These are phyloP conservation scores for Zeus faber DNA, from an alignment of 2,113 vertebrate species.

Conservation along the genomic window DNA sequence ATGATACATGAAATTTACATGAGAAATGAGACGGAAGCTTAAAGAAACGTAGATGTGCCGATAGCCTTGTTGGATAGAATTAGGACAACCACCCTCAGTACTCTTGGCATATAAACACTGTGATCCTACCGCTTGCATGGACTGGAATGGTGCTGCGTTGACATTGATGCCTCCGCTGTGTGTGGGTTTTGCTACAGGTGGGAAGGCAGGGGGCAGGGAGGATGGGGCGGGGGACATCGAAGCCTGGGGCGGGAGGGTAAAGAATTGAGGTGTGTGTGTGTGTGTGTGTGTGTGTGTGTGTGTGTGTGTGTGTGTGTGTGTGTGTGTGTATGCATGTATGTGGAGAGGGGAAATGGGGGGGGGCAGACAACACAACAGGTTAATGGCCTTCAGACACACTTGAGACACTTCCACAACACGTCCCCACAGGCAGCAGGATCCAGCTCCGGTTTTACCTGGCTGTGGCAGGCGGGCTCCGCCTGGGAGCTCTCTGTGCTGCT, in stretches of 20 bases:
- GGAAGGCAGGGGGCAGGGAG: slow-evolving; percentile 89
- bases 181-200: slow-evolving; percentile 89
- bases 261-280: slow-evolving; percentile 11
- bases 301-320: no score
- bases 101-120: no score
- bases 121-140: slow-evolving; percentile 94
- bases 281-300: no score
- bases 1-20: no score
- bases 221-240: slow-evolving; percentile 85
- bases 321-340: no score
- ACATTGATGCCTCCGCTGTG: slow-evolving; percentile 97
- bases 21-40: no score
- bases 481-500: slow-evolving; percentile 77
- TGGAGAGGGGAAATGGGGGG: slow-evolving; percentile 11
- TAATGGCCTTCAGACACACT: slow-evolving; percentile 18
- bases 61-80: no score
- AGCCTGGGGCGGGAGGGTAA: slow-evolving; percentile 72
- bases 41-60: no score
- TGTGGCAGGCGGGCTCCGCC: slow-evolving; percentile 81
- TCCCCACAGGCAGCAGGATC: neutral
- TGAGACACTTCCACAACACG: neutral
- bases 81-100: no score
- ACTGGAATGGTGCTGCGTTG: slow-evolving; percentile 98
- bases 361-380: neutral
- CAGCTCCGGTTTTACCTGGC: slow-evolving; percentile 75